Evolutionary conservation across 2,113 vertebrate species (phyloP), one percentile per base, ranked within the genome.

Genomic region (Nestor notabilis): DNA sequence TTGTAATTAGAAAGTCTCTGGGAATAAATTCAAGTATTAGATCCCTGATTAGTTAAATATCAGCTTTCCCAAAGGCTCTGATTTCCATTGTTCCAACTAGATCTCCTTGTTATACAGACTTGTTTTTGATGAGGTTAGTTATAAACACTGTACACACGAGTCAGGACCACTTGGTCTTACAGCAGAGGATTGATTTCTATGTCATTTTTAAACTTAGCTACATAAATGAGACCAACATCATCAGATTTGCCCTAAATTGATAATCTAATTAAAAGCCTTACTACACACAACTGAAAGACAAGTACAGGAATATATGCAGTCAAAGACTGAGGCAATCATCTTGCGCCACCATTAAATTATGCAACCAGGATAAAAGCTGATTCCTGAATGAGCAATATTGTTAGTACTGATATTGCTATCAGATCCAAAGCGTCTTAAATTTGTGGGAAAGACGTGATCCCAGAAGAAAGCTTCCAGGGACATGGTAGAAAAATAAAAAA

Each of bases 1-100:
- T 46, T 93, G 74, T 71, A 96, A 96, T 83, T 84, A 82, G 84
- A 92, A 91, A 78, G 9, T 24, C 81, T 77, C 50, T 71, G 77
- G 69, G 81, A 93, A 70, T 82, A 75, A 75, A 7, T 47, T 89
- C 44, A 44, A 39, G 31, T 83, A 64, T 56, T 78, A 47, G 29
- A 84, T 53, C 15, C n/a, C 74, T 66, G 72, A 63, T 89, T 77
- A 94, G 69, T 89, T 82, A 89, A 87, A 71, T 87, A 68, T 56
- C 41, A 91, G 24, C 17, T 87, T 61, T 94, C 69, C 64, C 69
- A 75, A n/a, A 89, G 37, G 28, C 69, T 78, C 55, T 84, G 21
- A 35, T 84, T 89, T 84, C 25, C 31, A 70, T 31, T 63, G 14
- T 23, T 94, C 28, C 19, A 52, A 10, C 24, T 52, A 56, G 47